Evolutionary conservation across 1,140 invertebrate species (phyloP), one percentile per base, ranked within the genome.

Genomic region (Formica selysi): DNA sequence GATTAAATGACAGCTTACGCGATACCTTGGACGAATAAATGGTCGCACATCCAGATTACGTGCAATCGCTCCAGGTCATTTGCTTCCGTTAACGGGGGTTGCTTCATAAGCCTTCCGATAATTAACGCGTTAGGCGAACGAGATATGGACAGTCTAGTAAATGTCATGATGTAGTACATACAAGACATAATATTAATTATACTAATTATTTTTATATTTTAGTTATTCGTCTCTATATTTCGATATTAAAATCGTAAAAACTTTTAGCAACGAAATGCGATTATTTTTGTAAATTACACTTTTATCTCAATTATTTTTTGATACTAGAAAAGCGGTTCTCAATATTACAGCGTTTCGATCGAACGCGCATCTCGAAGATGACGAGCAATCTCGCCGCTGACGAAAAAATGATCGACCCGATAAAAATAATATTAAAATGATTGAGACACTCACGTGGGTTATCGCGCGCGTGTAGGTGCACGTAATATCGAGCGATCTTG

Each of bases 401-500:
- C 44, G 29, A 51, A 67, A 65, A 68, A 87, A 85, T 57, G 65
- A 80, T 70, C 64, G 64, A n/a, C 8, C 64, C n/a, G 48, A 73
- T 81, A 81, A 71, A 51, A 71, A 57, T 76, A 54, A 80, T 59
- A 73, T 81, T 19, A 81, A 81, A 54, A 81, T 81, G 68, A 83
- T 81, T 59, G 76, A 68, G 65, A 73, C 54, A 64, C 54, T 44
- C 38, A 48, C 19, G 76, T 29, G 41, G 11, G 11, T 22, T 32
- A 5, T 44, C 4, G 0, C 6, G 19, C 29, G 44, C 36, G 51
- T 61, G 61, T 67, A 36, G 11, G 36, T 36, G 38, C 26, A 67
- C 26, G 70, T 36, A 71, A 76, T 86, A 68, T 62, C 81, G 85
- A 81, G 89, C 86, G 83, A 83, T 90, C 86, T 87, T 11, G 16